Evolutionary conservation across 2,797 vertebrate genomes (phyloP).

Genomic region (Limosa lapponica): DNA sequence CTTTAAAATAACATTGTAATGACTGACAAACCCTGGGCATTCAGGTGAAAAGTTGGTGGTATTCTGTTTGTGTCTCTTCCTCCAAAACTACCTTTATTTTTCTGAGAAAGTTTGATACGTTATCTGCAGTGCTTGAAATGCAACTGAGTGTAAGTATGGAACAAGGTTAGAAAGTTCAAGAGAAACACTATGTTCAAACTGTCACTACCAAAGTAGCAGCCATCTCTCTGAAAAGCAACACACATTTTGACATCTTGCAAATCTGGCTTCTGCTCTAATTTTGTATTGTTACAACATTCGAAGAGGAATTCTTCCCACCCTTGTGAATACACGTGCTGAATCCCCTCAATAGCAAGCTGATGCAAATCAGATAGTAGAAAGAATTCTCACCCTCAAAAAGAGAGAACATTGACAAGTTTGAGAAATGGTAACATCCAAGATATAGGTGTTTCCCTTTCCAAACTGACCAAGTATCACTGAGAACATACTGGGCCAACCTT

Average conservation of each 20-base stretch:
- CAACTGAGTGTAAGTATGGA: not conserved
- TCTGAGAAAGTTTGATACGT: not conserved
- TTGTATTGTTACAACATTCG: not conserved
- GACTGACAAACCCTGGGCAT: not conserved
- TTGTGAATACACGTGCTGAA: not conserved
- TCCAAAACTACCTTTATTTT: not conserved
- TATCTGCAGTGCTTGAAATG: not conserved
- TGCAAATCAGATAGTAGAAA: not conserved
- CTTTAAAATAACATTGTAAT: not conserved
- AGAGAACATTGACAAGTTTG: not conserved
- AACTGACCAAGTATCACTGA: not conserved
- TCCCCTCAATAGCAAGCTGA: not conserved
- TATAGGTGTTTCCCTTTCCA: not conserved
- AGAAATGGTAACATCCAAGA: not conserved
- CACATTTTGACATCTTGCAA: not conserved
- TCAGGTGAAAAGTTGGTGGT: not conserved
- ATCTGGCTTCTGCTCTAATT: not conserved
- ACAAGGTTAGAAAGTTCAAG: not conserved
- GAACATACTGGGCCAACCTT: not conserved
- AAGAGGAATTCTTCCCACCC: not conserved
- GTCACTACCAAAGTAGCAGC: not conserved
- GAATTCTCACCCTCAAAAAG: not conserved
- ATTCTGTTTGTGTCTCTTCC: not conserved
- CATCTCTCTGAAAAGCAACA: not conserved
- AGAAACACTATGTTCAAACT: not conserved